phyloP scores from a whole-genome alignment of 2,113 vertebrate genomes.

The Myrmecophaga tridactyla region DNA sequence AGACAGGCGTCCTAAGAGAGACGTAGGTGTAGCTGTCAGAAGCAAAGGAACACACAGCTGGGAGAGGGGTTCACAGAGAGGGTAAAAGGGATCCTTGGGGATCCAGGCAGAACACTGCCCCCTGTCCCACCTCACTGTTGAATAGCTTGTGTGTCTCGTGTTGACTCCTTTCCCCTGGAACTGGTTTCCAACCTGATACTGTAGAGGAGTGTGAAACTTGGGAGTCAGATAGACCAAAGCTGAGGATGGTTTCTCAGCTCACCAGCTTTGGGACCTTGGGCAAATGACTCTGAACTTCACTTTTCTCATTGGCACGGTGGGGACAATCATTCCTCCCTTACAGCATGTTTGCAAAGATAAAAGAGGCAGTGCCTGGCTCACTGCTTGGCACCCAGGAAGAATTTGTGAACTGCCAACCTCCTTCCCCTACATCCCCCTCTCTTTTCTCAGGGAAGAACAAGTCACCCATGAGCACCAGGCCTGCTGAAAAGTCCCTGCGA shows the following conservation, averaged over 20 bases:
- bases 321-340: background rate
- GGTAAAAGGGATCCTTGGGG: background rate
- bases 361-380: background rate
- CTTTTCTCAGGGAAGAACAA: background rate
- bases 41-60: background rate
- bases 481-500: background rate
- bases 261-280: background rate
- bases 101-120: background rate
- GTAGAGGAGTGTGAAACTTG: background rate
- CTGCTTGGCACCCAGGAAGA: background rate
- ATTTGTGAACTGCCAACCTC: background rate
- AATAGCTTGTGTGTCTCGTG: accelerated
- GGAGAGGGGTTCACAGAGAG: accelerated
- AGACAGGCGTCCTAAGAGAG: background rate
- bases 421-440: background rate
- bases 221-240: background rate
- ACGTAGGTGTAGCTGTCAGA: background rate
- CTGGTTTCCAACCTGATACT: background rate
- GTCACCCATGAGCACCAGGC: background rate
- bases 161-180: background rate
- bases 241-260: background rate
- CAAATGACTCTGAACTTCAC: background rate
- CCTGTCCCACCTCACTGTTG: background rate
- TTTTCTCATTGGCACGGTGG: background rate
- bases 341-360: background rate